Conservation (phyloP, 2,113 vertebrate species). For the Parotia lawesii region DNA sequence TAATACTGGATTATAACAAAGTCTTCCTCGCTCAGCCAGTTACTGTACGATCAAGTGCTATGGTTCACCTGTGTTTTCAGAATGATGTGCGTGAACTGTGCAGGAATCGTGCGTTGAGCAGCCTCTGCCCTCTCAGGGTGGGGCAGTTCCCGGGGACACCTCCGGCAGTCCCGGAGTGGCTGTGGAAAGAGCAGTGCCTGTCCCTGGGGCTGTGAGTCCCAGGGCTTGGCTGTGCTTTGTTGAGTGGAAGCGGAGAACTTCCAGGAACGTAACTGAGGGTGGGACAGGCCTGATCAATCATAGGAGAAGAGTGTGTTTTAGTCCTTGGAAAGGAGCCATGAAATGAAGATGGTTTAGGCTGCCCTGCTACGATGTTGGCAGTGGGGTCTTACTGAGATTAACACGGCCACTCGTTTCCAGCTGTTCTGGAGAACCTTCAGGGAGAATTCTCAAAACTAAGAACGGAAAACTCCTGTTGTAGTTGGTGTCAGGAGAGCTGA, state of each 20-base stretch:
- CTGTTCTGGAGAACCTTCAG: background rate
- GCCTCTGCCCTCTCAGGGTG: background rate
- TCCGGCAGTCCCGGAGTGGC: background rate
- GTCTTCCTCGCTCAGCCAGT: background rate
- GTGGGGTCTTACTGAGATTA: background rate
- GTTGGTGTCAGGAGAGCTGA: background rate
- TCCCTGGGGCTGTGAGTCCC: background rate
- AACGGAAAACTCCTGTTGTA: background rate
- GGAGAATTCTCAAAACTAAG: background rate
- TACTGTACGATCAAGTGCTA: background rate
- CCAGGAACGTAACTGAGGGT: background rate
- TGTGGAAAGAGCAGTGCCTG: background rate
- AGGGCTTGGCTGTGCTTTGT: background rate
- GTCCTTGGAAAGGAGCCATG: background rate
- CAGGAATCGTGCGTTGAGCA: background rate
- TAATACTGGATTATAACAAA: background rate
- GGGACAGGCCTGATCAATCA: background rate
- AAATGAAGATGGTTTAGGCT: background rate
- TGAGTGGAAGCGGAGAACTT: background rate
- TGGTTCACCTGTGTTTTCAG: background rate
- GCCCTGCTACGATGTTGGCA: background rate
- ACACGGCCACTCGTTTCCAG: background rate
- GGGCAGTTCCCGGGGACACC: background rate
- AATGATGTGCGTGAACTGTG: fast-evolving
- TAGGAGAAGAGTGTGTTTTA: background rate